These are phyloP conservation scores for Petrocephalus zakoni DNA, from an alignment of 2,113 vertebrate genomes.

Conservation along the genomic window DNA sequence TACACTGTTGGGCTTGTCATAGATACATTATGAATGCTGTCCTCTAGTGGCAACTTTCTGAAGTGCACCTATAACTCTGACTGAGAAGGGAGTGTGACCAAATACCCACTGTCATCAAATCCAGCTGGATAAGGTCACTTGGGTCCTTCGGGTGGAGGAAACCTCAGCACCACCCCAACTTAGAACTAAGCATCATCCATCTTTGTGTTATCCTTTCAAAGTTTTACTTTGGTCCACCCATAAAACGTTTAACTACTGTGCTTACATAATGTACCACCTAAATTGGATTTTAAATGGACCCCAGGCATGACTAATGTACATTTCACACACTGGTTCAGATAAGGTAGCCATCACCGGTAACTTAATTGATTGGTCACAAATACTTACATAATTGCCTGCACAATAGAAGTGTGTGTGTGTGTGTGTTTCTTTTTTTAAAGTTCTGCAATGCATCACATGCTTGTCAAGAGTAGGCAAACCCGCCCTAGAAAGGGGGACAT, in stretches of 20 bases:
- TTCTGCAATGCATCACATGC: background rate
- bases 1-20: background rate
- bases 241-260: background rate
- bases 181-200: background rate
- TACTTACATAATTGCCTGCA: background rate
- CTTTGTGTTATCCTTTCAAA: background rate
- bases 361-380: background rate
- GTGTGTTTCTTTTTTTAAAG: background rate
- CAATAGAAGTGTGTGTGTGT: background rate
- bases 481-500: background rate
- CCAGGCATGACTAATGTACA: constrained; percentile 3
- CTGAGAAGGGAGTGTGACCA: background rate
- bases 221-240: too few relatives aligned
- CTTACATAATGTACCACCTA: background rate
- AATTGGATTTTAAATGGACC: background rate
- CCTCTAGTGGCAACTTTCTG: background rate
- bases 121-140: background rate
- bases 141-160: background rate
- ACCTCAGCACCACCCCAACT: background rate
- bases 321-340: background rate
- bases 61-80: background rate
- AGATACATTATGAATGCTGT: background rate
- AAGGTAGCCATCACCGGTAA: background rate
- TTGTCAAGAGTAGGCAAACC: background rate
- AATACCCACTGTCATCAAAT: background rate